Evolutionary conservation across 2,888 invertebrate species (phyloP).

Genomic region (Pristionchus exspectatus): DNA sequence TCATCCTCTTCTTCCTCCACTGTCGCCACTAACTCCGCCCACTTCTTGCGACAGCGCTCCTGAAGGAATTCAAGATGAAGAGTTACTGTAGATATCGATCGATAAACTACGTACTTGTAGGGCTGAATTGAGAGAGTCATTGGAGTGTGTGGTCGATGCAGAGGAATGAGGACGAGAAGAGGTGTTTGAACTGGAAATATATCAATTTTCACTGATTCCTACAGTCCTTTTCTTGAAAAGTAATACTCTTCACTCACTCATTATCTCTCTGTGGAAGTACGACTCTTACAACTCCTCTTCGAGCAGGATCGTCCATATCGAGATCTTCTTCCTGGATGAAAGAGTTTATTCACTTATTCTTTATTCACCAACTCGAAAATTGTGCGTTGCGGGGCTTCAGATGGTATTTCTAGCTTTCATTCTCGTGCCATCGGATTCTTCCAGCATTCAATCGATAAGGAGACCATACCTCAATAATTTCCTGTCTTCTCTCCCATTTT

Average conservation of each 20-base stretch:
- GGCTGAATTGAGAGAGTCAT: conserved; percentile 14
- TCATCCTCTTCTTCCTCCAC: conserved; percentile 51
- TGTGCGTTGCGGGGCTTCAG: too few relatives aligned
- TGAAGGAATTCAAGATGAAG: neutral
- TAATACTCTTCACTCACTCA: neutral
- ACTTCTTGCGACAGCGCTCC: conserved; percentile 37
- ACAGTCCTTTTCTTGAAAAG: neutral
- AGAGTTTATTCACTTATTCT: too few relatives aligned
- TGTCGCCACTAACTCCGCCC: conserved; percentile 39
- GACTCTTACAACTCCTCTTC: conserved; percentile 38
- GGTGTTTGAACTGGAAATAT: neutral
- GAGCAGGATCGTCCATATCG: neutral
- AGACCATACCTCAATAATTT: neutral
- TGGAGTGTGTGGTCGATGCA: conserved; percentile 22
- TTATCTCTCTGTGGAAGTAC: neutral
- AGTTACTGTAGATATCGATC: neutral
- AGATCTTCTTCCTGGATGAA: conserved; percentile 6
- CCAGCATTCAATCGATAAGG: neutral
- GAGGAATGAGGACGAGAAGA: conserved; percentile 39
- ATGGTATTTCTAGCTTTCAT: neutral
- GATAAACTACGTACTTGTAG: neutral
- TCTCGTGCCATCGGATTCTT: neutral
- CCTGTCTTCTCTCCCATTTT: neutral
- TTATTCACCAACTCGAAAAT: too few relatives aligned
- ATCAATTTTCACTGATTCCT: neutral